Evolutionary conservation across 2,113 vertebrate species (phyloP), one percentile per base, ranked within the genome.

Genomic region (Reinhardtius hippoglossoides): DNA sequence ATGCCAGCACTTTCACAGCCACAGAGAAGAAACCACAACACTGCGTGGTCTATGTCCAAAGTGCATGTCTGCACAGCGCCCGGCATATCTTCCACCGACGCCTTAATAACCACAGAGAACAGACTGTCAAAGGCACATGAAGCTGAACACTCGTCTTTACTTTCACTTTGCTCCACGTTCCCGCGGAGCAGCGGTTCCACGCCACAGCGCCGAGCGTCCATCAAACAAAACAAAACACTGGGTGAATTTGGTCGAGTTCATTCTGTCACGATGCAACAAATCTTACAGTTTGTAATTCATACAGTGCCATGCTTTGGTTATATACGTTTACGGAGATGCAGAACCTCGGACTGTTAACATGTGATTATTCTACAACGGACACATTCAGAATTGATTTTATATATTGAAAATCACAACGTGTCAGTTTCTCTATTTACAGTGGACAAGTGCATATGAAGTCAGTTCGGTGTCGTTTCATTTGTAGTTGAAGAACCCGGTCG

Each of bases 401-500:
- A 55, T 44, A 55, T 26, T 15, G 14, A 58, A 48, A 69, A 37
- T 68, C 12, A 44, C 69, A 80, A 84, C 67, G 62, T 74, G 76
- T 79, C 78, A 76, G 74, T 86, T 23, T 18, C 8, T 79, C 23
- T 83, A 83, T 87, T 57, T 80, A 85, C 78, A 88, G 10, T n/a
- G 55, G 76, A 57, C 44, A 61, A 44, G 68, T 73, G 15, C 48
- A 57, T 59, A 57, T 59, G 44, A 13, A 4, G 58, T 71, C 54
- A 13, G 67, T 72, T 31, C 3, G 20, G 12, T 7, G 16, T 16
- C 15, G 0, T 31, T 80, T 90, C 86, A 93, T 84, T 96, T 96
- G 59, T 94, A 94, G 84, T 92, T 95, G 82, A 97, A 97, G 83
- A 98, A 97, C 64, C 95, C 91, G 21, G 93, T 93, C 18, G 95